Evolutionary conservation across 2,797 vertebrate genomes (phyloP).

Genomic region (Clarias pachynema): DNA sequence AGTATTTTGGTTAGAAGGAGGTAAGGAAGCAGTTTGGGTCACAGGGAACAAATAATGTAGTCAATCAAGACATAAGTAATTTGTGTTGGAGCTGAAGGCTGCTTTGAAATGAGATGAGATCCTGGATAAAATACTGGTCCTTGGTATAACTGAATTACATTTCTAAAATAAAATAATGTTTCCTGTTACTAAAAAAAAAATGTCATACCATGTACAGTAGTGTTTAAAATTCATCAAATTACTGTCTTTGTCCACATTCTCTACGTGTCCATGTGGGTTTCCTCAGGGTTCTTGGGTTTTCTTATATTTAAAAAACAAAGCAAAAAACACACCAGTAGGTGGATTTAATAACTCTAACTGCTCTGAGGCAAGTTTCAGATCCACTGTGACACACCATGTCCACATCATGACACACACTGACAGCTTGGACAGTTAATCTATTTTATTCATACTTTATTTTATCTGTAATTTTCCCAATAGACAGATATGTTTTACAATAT

Average conservation of each 20-base stretch:
- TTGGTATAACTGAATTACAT: background rate
- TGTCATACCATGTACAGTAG: background rate
- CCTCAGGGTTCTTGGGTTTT: background rate
- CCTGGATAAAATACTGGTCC: background rate
- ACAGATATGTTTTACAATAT: background rate
- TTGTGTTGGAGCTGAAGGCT: background rate
- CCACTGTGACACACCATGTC: background rate
- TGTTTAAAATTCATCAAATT: background rate
- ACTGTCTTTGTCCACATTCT: background rate
- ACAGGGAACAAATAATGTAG: background rate
- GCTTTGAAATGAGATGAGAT: background rate
- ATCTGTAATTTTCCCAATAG: background rate
- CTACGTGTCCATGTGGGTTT: background rate
- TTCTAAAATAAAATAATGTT: background rate
- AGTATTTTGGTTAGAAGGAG: background rate
- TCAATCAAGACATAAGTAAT: background rate
- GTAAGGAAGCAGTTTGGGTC: background rate
- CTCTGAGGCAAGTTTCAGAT: background rate
- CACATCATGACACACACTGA: background rate
- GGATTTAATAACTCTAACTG: background rate
- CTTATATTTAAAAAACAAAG: background rate
- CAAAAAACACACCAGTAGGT: background rate
- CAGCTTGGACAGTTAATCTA: no score
- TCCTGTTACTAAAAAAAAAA: background rate
- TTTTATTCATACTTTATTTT: no score